phyloP scores from a whole-genome alignment of 2,113 vertebrate genomes.

The Heteronetta atricapilla region DNA sequence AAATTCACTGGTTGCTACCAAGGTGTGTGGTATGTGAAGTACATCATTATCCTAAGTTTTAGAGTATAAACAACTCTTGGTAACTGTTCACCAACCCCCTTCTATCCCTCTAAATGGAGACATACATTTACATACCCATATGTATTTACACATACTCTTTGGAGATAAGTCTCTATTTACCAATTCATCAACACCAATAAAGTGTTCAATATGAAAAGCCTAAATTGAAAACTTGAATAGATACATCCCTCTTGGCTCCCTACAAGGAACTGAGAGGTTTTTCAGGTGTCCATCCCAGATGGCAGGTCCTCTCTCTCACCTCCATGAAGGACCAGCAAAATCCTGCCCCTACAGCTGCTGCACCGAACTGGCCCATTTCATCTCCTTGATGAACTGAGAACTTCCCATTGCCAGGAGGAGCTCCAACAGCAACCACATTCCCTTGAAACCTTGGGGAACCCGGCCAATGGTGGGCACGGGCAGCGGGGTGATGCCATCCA shows the following conservation, averaged over 20 bases:
- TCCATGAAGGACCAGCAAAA: no score
- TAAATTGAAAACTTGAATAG: not conserved
- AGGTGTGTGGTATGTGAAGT: not conserved
- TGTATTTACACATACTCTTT: rapidly evolving
- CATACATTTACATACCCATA: rapidly evolving
- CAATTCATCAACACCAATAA: not conserved
- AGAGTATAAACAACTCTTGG: not conserved
- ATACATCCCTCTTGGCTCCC: not conserved
- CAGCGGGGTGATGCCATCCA: no score
- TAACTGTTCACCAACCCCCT: not conserved
- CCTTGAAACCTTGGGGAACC: no score
- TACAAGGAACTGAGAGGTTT: no score
- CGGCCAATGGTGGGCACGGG: no score
- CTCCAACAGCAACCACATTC: no score
- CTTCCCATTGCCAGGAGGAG: no score
- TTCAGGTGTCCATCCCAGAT: no score
- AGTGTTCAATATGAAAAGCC: not conserved
- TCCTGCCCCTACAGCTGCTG: no score
- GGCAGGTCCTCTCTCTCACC: no score
- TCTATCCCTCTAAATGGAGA: not conserved
- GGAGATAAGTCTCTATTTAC: not conserved
- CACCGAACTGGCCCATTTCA: no score
- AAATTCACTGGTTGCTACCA: not conserved
- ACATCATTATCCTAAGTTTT: not conserved
- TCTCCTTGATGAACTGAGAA: no score